A percentile compares a stretch with the other conserved stretches of the same genome.
These are phyloP conservation scores for Aphidius ervi DNA, from an alignment of 1,140 invertebrate species.

Conservation along the genomic window DNA sequence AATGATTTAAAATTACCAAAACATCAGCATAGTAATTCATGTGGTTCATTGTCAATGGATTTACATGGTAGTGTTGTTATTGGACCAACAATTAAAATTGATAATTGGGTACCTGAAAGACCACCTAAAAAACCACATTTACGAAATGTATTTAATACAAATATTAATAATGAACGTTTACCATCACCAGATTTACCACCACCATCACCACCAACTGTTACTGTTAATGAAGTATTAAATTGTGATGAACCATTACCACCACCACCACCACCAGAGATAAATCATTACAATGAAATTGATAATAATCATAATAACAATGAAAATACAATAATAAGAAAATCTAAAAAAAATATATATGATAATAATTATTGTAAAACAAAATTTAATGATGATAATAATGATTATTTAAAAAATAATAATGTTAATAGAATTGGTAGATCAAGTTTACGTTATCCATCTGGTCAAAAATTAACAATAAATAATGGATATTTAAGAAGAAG, in stretches of 20 bases:
- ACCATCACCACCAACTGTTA: slow-evolving; percentile 61
- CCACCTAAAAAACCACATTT: slow-evolving; percentile 72
- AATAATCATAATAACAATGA: neutral
- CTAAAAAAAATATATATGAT: slow-evolving; percentile 36
- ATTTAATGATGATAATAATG: slow-evolving; percentile 30
- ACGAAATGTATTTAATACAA: slow-evolving; percentile 35
- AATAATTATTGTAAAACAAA: slow-evolving; percentile 22
- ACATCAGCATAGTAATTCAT: slow-evolving; percentile 61
- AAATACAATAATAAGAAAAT: slow-evolving; percentile 29
- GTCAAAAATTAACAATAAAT: slow-evolving; percentile 53
- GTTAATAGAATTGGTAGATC: slow-evolving; percentile 40
- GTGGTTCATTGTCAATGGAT: slow-evolving; percentile 60
- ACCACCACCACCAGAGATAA: slow-evolving; percentile 57
- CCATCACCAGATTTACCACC: slow-evolving; percentile 70
- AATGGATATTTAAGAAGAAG: slow-evolving; percentile 46
- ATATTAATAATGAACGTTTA: slow-evolving; percentile 54
- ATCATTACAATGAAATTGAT: slow-evolving; percentile 33
- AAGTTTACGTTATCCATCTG: slow-evolving; percentile 47
- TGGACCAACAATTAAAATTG: slow-evolving; percentile 62
- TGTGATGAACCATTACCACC: slow-evolving; percentile 71
- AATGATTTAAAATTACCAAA: slow-evolving; percentile 43
- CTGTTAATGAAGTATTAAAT: slow-evolving; percentile 60
- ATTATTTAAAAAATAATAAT: slow-evolving; percentile 20
- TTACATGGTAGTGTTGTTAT: slow-evolving; percentile 61
- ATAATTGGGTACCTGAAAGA: slow-evolving; percentile 69